A percentile compares a stretch with the other conserved stretches of the same genome.
phyloP scores from a whole-genome alignment of 2,888 invertebrate genomes.

The Drosophila rellima region DNA sequence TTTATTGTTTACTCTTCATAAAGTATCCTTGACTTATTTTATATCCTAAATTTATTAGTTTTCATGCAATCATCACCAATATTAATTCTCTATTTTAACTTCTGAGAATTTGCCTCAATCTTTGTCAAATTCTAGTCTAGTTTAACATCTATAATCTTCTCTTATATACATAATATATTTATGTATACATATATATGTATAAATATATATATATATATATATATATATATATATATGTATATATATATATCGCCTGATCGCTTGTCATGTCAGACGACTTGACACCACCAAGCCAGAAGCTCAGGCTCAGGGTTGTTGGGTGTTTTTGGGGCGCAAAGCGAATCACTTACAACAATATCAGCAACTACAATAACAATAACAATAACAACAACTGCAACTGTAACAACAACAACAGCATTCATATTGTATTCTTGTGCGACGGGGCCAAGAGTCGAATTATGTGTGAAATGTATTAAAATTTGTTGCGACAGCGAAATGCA shows the following conservation, averaged over 20 bases:
- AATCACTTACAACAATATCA: slow-evolving; percentile 9
- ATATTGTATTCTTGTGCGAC: slow-evolving; percentile 21
- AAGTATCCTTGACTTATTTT: too few species aligned
- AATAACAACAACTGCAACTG: slow-evolving; percentile 18
- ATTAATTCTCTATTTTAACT: not conserved
- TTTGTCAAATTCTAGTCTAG: not conserved
- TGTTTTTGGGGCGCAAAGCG: slow-evolving; percentile 8
- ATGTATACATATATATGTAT: not conserved
- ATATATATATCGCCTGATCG: slow-evolving; percentile 30
- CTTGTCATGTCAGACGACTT: slow-evolving; percentile 20
- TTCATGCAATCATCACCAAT: not conserved
- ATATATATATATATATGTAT: not conserved
- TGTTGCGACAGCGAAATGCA: slow-evolving; percentile 78
- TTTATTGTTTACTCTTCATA: not conserved
- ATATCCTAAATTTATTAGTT: not conserved
- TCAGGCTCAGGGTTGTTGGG: slow-evolving; percentile 34
- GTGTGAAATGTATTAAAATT: slow-evolving; percentile 78
- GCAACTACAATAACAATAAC: slow-evolving; percentile 25
- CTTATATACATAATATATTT: too few species aligned
- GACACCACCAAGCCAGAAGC: slow-evolving; percentile 51
- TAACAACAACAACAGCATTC: slow-evolving; percentile 11
- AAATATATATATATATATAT: not conserved
- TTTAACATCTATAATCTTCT: not conserved
- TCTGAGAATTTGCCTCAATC: not conserved
- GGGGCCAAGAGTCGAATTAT: slow-evolving; percentile 67